Base-by-base conservation (phyloP, 2,113 vertebrate species). In the Sceloporus undulatus region DNA sequence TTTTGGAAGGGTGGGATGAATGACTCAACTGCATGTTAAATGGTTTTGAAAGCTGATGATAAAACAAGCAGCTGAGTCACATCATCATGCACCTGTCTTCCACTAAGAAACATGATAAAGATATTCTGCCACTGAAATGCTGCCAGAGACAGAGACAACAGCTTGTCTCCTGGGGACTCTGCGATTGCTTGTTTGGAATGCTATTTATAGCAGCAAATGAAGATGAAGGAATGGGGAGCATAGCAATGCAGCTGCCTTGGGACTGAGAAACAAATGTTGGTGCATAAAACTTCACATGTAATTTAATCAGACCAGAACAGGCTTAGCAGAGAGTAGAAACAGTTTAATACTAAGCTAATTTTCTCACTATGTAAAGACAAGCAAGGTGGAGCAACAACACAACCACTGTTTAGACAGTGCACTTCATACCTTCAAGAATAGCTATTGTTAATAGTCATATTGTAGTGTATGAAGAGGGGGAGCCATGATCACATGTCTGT, bases 151-250 rank as follows among this genome's bases (percentile, higher is more conserved):
- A 19, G 16, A 14, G 56, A 65, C 4, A 66, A 54, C 25, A 34
- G 38, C 29, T 83, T 62, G 34, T 77, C 59, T 65, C 84, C 56
- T 87, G 79, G 80, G 79, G 54, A 87, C 38, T 42, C 29, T 34
- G 16, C 76, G 13, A 16, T 52, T 76, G 59, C 80, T 82, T 76
- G 59, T 73, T 82, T 25, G 2, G 40, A 65, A 21, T 54, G 40
- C 73, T 88, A 77, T 83, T 88, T 83, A 88, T 88, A 83, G 86
- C 56, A 48, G 21, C 5, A 34, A 23, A 38, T 56, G 66, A 66
- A 52, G 34, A 65, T 66, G 38, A 77, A 52, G 38, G 42, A 21
- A 19, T 29, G 21, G 40, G 71, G 56, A 88, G 9, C 80, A 75
- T 6, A 76, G 70, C 34, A 38, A 74, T 81, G 86, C 29, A 75